phyloP scores from a whole-genome alignment of 2,113 vertebrate species.

The Ascaphus truei region DNA sequence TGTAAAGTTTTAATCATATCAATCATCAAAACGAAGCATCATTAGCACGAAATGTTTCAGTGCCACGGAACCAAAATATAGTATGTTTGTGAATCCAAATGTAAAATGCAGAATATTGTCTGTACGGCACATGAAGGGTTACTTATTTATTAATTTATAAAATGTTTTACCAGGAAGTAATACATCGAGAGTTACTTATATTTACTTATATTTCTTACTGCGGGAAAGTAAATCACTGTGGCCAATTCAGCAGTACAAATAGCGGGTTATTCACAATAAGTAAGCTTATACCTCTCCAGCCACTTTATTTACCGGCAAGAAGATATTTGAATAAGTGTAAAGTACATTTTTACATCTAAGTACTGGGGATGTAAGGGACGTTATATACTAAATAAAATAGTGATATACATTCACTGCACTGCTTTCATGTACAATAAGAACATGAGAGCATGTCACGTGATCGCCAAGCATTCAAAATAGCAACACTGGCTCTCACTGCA shows the following conservation, averaged over 20 bases:
- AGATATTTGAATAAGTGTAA: conserved; percentile 60
- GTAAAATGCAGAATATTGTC: conserved; percentile 8
- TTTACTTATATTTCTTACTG: conserved; percentile 5
- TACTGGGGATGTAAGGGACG: conserved; percentile 71
- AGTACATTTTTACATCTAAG: conserved; percentile 65
- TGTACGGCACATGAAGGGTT: neutral
- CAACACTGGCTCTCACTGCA: no score
- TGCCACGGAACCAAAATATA: neutral
- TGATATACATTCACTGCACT: conserved; percentile 67
- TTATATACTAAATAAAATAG: conserved; percentile 65
- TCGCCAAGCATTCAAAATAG: no score
- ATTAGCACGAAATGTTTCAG: conserved; percentile 12
- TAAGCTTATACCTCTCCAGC: neutral
- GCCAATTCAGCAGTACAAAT: conserved; percentile 24
- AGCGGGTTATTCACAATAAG: conserved; percentile 13
- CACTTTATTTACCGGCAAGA: conserved; percentile 56
- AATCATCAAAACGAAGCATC: conserved; percentile 6
- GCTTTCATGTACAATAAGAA: conserved; percentile 70
- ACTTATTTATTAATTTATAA: no score
- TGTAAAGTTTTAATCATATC: conserved; percentile 16
- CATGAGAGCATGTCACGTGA: conserved; percentile 62
- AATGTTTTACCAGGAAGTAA: no score
- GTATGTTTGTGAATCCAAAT: conserved; percentile 13
- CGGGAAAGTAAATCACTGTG: conserved; percentile 16
- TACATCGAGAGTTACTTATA: no score